A percentile compares a stretch with the other conserved stretches of the same genome.
Evolutionary conservation across 2,888 invertebrate species (phyloP).

Genomic region (Apamea monoglypha): DNA sequence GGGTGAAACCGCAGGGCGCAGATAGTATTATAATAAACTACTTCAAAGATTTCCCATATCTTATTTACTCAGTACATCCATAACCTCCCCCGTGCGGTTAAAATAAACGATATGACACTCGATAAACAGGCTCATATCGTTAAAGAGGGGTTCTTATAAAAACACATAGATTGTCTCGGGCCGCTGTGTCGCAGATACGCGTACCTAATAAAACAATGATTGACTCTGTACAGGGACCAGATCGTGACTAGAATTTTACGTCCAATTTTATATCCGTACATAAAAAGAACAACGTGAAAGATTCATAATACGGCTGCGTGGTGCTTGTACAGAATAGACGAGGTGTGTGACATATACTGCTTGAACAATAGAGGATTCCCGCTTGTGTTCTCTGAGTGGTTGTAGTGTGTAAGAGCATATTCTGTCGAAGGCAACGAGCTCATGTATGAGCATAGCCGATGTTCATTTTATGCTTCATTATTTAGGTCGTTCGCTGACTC

Average conservation of each 20-base stretch:
- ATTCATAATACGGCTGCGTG: slow-evolving; percentile 79
- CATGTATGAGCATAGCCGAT: slow-evolving; percentile 64
- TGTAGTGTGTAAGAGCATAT: slow-evolving; percentile 65
- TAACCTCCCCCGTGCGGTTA: slow-evolving; percentile 26
- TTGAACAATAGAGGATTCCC: slow-evolving; percentile 47
- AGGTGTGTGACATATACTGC: slow-evolving; percentile 43
- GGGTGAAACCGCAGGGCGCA: not conserved
- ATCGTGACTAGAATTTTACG: slow-evolving; percentile 86
- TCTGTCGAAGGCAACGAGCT: slow-evolving; percentile 58
- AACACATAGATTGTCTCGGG: slow-evolving; percentile 69
- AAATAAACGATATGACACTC: slow-evolving; percentile 54
- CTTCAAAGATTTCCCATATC: slow-evolving; percentile 10
- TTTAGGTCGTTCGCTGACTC: slow-evolving; percentile 76
- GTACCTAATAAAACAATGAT: slow-evolving; percentile 88
- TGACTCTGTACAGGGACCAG: slow-evolving; percentile 80
- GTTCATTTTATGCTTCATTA: slow-evolving; percentile 79
- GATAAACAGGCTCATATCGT: slow-evolving; percentile 61
- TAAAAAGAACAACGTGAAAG: slow-evolving; percentile 85
- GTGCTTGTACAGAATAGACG: slow-evolving; percentile 70
- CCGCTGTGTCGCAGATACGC: slow-evolving; percentile 65
- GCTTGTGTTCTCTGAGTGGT: slow-evolving; percentile 16
- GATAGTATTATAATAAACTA: not conserved
- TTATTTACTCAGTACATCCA: slow-evolving; percentile 40
- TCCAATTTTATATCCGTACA: slow-evolving; percentile 83
- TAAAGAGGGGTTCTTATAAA: slow-evolving; percentile 49